Evolutionary conservation across 2,113 vertebrate genomes (phyloP).

Genomic region (Protomyctophum bolini): DNA sequence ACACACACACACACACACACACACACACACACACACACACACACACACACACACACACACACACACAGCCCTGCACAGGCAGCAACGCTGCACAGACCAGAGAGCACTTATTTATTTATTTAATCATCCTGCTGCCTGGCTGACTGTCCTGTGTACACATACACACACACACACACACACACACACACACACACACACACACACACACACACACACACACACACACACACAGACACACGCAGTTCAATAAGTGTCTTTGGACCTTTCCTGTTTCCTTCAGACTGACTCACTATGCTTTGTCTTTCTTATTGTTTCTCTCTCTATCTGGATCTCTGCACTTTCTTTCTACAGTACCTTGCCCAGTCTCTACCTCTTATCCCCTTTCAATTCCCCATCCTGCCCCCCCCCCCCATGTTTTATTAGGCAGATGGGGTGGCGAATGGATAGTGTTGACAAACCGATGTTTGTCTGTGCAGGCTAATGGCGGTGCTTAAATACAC

Average conservation of each 20-base stretch:
- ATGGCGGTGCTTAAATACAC: slow-evolving; percentile 72
- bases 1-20: too few relatives aligned
- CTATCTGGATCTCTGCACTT: background rate
- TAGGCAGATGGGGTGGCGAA: slow-evolving; percentile 65
- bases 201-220: too few relatives aligned
- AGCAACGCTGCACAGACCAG: slow-evolving; percentile 61
- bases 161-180: slow-evolving; percentile 22
- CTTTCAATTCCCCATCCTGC: too few relatives aligned
- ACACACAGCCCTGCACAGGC: too few relatives aligned
- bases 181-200: too few relatives aligned
- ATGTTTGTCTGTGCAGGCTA: slow-evolving; percentile 72
- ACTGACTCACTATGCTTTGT: too few relatives aligned
- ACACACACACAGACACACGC: too few relatives aligned
- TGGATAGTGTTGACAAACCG: slow-evolving; percentile 72
- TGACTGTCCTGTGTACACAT: slow-evolving; percentile 57
- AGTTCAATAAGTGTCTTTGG: too few relatives aligned
- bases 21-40: background rate
- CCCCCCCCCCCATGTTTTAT: slow-evolving; percentile 60
- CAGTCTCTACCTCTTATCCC: background rate
- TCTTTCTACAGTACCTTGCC: background rate
- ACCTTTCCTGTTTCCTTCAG: too few relatives aligned
- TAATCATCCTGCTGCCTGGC: slow-evolving; percentile 76
- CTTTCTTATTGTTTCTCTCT: background rate
- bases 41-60: background rate
- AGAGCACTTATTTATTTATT: slow-evolving; percentile 80